Evolutionary conservation across 2,113 vertebrate species (phyloP).

Genomic region (Bostrychus sinensis): DNA sequence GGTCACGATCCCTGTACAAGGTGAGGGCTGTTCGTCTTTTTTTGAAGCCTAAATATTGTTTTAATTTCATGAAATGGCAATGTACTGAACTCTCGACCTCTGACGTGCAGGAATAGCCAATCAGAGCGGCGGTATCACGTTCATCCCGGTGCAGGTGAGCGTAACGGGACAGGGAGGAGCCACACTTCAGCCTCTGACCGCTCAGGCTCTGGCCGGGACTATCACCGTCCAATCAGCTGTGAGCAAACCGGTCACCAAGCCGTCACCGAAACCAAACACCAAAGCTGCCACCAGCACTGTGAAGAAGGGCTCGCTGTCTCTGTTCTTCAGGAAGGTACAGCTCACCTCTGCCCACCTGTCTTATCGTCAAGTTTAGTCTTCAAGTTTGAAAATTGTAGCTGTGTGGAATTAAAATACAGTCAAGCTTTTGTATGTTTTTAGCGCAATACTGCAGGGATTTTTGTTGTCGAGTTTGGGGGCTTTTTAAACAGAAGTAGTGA

Average conservation of each 20-base stretch:
- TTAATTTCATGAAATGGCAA: no score
- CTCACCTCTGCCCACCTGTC: background rate
- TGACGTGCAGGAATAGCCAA: conserved; percentile 87
- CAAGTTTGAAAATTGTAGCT: no score
- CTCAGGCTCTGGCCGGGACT: conserved; percentile 75
- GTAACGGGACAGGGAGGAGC: conserved; percentile 79
- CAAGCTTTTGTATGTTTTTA: no score
- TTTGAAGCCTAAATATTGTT: no score
- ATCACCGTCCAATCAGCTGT: conserved; percentile 65
- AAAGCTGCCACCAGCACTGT: conserved; percentile 64
- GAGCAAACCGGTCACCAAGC: conserved; percentile 65
- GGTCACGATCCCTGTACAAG: conserved; percentile 85
- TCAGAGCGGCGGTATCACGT: conserved; percentile 88
- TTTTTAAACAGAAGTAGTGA: no score
- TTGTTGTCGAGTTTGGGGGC: no score
- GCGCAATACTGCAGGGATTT: no score
- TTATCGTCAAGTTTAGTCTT: no score
- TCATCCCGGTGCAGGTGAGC: conserved; percentile 76
- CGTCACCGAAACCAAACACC: conserved; percentile 12
- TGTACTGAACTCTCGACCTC: no score
- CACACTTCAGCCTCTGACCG: conserved; percentile 79
- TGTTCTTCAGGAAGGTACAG: conserved; percentile 94
- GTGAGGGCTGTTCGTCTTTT: no score
- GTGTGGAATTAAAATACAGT: no score
- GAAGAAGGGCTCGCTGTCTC: conserved; percentile 89